Conservation (phyloP, 2,113 vertebrate genomes). For the Hippolais icterina region DNA sequence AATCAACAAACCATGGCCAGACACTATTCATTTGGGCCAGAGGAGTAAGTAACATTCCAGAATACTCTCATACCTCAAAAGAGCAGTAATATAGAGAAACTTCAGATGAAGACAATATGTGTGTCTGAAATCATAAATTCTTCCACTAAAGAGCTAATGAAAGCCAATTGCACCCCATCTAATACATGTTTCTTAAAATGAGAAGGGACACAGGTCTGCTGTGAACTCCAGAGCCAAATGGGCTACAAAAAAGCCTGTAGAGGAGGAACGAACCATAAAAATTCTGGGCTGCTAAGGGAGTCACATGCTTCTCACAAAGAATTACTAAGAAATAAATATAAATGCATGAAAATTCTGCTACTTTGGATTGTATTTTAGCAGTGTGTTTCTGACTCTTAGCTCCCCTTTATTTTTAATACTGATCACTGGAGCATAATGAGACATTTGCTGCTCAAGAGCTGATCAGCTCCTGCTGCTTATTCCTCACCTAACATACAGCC, state of each 20-base stretch:
- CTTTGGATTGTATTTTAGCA: neutral
- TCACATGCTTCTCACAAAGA: neutral
- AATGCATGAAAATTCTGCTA: neutral
- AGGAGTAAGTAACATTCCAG: neutral
- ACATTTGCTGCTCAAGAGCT: neutral
- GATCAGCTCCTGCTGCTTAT: neutral
- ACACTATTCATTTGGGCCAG: neutral
- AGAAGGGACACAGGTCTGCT: neutral
- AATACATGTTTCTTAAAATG: neutral
- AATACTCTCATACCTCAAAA: neutral
- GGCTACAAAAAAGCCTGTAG: neutral
- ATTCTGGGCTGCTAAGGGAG: neutral
- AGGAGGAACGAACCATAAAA: neutral
- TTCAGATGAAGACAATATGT: neutral
- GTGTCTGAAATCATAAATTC: neutral
- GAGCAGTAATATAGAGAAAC: neutral
- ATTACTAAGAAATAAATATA: neutral
- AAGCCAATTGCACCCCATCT: neutral
- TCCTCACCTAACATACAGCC: neutral
- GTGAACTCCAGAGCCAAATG: neutral
- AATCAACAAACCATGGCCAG: neutral
- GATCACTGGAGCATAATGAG: neutral
- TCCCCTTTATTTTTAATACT: neutral
- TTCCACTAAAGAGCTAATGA: neutral
- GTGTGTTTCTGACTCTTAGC: neutral